A percentile compares a stretch with the other conserved stretches of the same genome.
Evolutionary conservation across 2,797 vertebrate genomes (phyloP).

Genomic region (Rhinogobio ventralis): DNA sequence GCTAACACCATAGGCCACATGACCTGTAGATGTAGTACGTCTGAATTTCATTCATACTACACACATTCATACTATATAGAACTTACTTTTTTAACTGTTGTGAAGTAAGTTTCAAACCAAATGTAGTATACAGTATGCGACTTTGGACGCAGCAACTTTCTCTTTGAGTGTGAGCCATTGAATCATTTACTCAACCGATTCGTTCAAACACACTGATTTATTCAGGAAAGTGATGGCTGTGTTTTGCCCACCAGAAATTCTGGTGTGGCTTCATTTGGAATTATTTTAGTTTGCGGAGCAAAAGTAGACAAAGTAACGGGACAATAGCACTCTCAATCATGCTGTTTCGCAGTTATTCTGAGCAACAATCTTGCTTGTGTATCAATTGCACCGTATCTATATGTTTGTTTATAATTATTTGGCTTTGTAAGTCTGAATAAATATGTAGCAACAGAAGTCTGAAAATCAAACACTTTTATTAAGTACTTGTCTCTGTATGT

Average conservation of each 20-base stretch:
- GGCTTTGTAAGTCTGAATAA: not conserved
- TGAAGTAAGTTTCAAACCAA: not conserved
- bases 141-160: not conserved
- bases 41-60: not conserved
- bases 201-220: not conserved
- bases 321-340: not conserved
- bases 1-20: not conserved
- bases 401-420: not conserved
- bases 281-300: not conserved
- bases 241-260: not conserved
- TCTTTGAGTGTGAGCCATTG: not conserved
- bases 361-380: not conserved
- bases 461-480: not conserved
- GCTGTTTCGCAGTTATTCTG: not conserved
- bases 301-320: not conserved
- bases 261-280: not conserved
- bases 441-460: not conserved
- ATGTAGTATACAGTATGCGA: not conserved
- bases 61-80: not conserved
- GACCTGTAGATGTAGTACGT: not conserved
- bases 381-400: not conserved
- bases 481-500: conserved; percentile 4
- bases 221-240: not conserved
- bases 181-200: not conserved
- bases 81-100: not conserved